Evolutionary conservation across 2,797 vertebrate species (phyloP).

Genomic region (Urophycis tenuis): DNA sequence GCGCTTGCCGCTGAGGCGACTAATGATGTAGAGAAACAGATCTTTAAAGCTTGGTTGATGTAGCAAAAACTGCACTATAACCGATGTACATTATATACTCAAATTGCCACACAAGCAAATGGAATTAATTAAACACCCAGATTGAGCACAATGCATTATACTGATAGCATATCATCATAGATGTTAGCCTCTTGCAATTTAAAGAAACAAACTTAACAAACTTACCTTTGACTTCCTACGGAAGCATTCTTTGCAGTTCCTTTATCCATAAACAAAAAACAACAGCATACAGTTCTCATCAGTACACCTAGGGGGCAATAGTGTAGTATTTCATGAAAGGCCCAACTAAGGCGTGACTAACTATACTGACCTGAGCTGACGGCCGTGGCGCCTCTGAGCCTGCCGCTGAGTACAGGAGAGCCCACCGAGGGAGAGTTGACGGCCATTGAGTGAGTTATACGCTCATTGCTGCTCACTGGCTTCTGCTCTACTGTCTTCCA

Average conservation of each 20-base stretch:
- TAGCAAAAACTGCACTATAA: background rate
- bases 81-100: too few relatives aligned
- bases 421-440: slow-evolving; percentile 42
- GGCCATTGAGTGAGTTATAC: slow-evolving; percentile 68
- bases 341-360: background rate
- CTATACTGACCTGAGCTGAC: slow-evolving; percentile 34
- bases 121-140: background rate
- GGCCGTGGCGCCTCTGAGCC: slow-evolving; percentile 31
- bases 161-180: background rate
- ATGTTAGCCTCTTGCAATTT: background rate
- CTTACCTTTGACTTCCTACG: background rate
- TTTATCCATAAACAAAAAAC: background rate
- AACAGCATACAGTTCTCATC: background rate
- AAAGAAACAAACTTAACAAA: background rate
- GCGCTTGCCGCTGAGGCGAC: slow-evolving; percentile 78
- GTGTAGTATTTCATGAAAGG: background rate
- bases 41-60: background rate
- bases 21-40: slow-evolving; percentile 26
- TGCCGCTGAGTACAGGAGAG: slow-evolving; percentile 14
- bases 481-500: background rate
- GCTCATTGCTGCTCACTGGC: slow-evolving; percentile 11
- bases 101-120: background rate
- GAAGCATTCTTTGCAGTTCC: background rate
- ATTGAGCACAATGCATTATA: too few relatives aligned
- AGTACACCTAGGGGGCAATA: slow-evolving; percentile 1